Evolutionary conservation across 2,113 vertebrate genomes (phyloP).

Genomic region (Dicentrarchus labrax): DNA sequence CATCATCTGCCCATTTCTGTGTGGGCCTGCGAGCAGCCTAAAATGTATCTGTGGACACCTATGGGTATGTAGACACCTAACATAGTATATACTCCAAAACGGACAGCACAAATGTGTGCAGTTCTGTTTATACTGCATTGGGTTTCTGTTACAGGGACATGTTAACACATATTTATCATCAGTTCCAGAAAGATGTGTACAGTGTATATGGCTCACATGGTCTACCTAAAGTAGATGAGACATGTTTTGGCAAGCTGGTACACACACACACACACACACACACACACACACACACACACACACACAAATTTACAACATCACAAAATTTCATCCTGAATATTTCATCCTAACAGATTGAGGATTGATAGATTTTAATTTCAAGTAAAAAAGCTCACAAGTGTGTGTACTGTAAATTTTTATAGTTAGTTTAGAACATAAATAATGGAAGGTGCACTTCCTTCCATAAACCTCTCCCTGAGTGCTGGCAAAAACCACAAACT

Average conservation of each 20-base stretch:
- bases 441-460: constrained; percentile 46
- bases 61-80: neutral
- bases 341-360: neutral
- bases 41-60: neutral
- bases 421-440: constrained; percentile 36
- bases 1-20: neutral
- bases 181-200: neutral
- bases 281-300: neutral
- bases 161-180: neutral
- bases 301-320: neutral
- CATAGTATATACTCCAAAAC: neutral
- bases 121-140: neutral
- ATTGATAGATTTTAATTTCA: neutral
- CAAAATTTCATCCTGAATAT: neutral
- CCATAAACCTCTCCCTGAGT: constrained; percentile 36
- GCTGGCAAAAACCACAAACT: constrained; percentile 38
- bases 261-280: neutral
- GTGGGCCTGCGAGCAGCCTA: neutral
- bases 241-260: neutral
- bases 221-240: neutral
- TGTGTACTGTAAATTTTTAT: constrained; percentile 15
- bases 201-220: neutral
- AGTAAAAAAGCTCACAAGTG: constrained; percentile 1
- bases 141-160: neutral
- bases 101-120: neutral